Evolutionary conservation across 2,888 invertebrate species (phyloP), one percentile per base, ranked within the genome.

Genomic region (Ariolimax columbianus): DNA sequence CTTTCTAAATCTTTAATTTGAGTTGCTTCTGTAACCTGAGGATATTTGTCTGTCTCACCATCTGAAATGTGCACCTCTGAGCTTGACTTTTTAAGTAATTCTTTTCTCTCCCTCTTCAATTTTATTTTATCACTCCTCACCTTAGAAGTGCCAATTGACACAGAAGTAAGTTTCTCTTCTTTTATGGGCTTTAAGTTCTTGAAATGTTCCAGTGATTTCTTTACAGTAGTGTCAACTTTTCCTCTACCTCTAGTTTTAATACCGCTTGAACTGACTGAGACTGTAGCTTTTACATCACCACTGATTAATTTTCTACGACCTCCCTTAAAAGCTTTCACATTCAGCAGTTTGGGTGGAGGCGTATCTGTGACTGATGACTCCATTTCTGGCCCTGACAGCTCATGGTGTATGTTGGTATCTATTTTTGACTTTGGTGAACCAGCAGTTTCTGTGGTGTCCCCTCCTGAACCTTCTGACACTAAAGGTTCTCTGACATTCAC

Each of bases 221-320:
- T 55, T 14, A 51, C 23, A 30, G 26, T 26, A n/a, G 7, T 66
- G 9, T 78, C 63, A 38, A 36, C 66, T 40, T 80, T 80, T 9
- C 40, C 23, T 1, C 66, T 68, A 33, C 70, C 70, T 38, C 80
- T 43, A 30, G 80, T 80, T 70, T 36, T 51, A 33, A 80, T 36
- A 36, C 26, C 36, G 38, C 80, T 70, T 11, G 38, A 7, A n/a
- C 9, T 33, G 26, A 26, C 17, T 38, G 77, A 47, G 0, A n/a
- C 7, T 47, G 30, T 6, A 0, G 33, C 55, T 55, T 17, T 51
- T 14, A 23, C 36, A 23, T 43, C 80, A 36, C 47, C 47, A 36
- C 33, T 23, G 0, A 70, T 30, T 26, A 51, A 3, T 11, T 80
- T 80, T 55, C n/a, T 68, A 23, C 80, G 80, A 9, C 51, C 47